Conservation (phyloP, 2,888 invertebrate species). For the Malacosoma neustria region DNA sequence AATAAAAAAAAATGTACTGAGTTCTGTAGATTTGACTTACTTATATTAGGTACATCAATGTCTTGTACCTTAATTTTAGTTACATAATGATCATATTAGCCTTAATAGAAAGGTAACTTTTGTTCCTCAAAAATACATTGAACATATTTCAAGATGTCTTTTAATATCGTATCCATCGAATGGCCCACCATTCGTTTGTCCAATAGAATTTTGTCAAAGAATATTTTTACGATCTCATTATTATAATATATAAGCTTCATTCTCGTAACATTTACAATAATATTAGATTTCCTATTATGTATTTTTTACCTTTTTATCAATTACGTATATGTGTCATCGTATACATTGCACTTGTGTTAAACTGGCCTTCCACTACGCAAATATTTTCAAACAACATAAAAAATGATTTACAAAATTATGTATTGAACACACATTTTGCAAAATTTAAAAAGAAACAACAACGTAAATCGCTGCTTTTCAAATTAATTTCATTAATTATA, state of each 20-base stretch:
- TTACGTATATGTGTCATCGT: constrained; percentile 75
- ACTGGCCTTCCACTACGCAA: constrained; percentile 60
- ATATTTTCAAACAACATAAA: constrained; percentile 34
- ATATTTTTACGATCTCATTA: constrained; percentile 40
- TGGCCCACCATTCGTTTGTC: constrained; percentile 42
- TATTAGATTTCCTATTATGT: constrained; percentile 61
- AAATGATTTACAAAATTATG: constrained; percentile 49
- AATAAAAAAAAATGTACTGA: constrained; percentile 24
- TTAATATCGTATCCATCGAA: constrained; percentile 34
- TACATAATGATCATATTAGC: too few species aligned
- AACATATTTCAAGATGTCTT: constrained; percentile 38
- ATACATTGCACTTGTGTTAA: constrained; percentile 72
- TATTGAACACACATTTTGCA: constrained; percentile 46
- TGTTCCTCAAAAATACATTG: constrained; percentile 47
- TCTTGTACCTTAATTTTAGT: too few species aligned
- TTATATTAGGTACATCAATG: constrained; percentile 4
- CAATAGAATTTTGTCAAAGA: constrained; percentile 53
- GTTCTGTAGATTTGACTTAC: constrained; percentile 8
- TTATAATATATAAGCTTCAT: constrained; percentile 49
- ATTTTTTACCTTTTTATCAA: constrained; percentile 61
- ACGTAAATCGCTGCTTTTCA: constrained; percentile 48
- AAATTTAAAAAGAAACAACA: constrained; percentile 37
- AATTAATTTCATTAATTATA: constrained; percentile 67
- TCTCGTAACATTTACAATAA: constrained; percentile 63
- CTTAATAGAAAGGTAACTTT: constrained; percentile 56